These are phyloP conservation scores for Macaca mulatta DNA, from an alignment of 2,113 vertebrate species.

Conservation along the genomic window DNA sequence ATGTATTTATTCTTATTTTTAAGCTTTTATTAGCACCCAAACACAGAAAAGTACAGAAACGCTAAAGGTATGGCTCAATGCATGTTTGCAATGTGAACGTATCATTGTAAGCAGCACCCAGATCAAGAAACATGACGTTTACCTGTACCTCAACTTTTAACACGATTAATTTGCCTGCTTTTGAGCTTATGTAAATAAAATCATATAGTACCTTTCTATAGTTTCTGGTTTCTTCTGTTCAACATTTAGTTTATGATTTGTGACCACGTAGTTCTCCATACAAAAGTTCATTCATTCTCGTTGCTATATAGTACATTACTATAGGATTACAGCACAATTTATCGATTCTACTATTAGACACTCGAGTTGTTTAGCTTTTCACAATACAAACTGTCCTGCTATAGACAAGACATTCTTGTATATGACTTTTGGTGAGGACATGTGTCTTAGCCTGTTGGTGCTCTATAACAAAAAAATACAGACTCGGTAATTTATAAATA, in stretches of 20 bases:
- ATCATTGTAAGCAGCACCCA: background rate
- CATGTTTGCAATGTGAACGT: background rate
- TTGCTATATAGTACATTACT: background rate
- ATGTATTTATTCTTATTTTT: background rate
- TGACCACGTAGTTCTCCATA: background rate
- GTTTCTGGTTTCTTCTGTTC: background rate
- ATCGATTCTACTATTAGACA: background rate
- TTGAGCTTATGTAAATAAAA: background rate
- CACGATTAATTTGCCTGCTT: background rate
- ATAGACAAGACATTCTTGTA: background rate
- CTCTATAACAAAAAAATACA: background rate
- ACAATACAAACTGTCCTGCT: background rate
- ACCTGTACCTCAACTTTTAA: background rate
- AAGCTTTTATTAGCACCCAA: background rate
- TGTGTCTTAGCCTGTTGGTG: background rate
- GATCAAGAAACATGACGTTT: background rate
- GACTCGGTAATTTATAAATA: background rate
- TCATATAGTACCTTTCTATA: background rate
- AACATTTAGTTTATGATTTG: background rate
- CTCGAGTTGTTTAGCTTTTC: background rate
- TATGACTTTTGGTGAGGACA: background rate
- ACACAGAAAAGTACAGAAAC: background rate
- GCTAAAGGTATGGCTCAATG: background rate
- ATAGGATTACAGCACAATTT: background rate
- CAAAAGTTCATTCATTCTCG: background rate